Conservation (phyloP, 2,797 vertebrate species). For the Halcyon smyrnensis region DNA sequence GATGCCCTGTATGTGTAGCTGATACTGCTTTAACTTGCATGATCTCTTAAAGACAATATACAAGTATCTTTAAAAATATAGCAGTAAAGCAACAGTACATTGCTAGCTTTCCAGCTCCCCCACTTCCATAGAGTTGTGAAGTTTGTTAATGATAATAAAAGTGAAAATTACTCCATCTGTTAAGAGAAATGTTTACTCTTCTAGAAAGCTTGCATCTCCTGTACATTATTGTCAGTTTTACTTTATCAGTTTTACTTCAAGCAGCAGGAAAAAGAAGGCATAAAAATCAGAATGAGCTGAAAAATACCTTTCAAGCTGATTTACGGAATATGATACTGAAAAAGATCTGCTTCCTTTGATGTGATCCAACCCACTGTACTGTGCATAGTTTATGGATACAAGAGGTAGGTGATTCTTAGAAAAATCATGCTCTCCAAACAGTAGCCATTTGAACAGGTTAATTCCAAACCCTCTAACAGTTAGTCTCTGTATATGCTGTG, state of each 20-base stretch:
- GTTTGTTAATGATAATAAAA: slow-evolving; percentile 57
- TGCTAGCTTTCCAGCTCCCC: neutral
- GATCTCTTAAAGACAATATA: neutral
- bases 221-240: slow-evolving; percentile 51
- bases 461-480: neutral
- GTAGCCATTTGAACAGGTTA: slow-evolving; percentile 39
- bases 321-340: slow-evolving; percentile 29
- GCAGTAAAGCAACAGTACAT: neutral
- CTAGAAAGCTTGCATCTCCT: slow-evolving; percentile 15
- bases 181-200: slow-evolving; percentile 58
- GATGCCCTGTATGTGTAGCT: neutral
- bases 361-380: slow-evolving; percentile 8
- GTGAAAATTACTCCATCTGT: slow-evolving; percentile 62
- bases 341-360: slow-evolving; percentile 42
- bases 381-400: neutral
- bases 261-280: slow-evolving; percentile 62
- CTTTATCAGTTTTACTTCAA: slow-evolving; percentile 66
- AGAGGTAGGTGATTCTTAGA: slow-evolving; percentile 12
- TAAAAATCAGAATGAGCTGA: slow-evolving; percentile 63
- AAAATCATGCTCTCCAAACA: slow-evolving; percentile 12
- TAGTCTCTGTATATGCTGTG: neutral
- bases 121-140: slow-evolving; percentile 13
- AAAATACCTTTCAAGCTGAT: slow-evolving; percentile 65
- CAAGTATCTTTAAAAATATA: neutral
- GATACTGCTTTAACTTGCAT: neutral